Evolutionary conservation across 1,140 invertebrate genomes (phyloP).

Genomic region (Euborellia annulipes): DNA sequence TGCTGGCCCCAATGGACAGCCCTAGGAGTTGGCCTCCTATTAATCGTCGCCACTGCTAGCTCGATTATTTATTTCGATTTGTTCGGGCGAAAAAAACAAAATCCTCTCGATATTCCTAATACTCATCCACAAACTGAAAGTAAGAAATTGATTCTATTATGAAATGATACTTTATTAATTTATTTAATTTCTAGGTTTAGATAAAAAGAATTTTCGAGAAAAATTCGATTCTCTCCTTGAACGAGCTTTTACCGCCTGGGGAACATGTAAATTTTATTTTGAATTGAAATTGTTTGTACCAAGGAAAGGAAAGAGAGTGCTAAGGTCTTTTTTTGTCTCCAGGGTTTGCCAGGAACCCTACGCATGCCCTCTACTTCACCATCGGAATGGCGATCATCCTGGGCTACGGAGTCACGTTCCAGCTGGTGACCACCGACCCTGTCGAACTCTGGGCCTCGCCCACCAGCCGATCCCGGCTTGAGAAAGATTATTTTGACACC

Average conservation of each 20-base stretch:
- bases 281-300: constrained; percentile 5
- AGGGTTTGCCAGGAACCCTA: constrained; percentile 45
- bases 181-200: constrained; percentile 12
- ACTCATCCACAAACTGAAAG: constrained; percentile 5
- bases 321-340: constrained; percentile 9
- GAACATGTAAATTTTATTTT: constrained; percentile 22
- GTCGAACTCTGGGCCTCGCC: constrained; percentile 80
- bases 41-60: constrained; percentile 11
- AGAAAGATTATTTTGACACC: constrained; percentile 71
- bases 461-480: constrained; percentile 49
- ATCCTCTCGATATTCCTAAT: neutral
- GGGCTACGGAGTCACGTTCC: constrained; percentile 41
- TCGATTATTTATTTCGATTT: constrained; percentile 7
- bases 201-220: constrained; percentile 17
- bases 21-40: constrained; percentile 24
- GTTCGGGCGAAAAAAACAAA: constrained; percentile 9
- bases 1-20: constrained; percentile 22
- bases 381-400: constrained; percentile 39
- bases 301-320: neutral
- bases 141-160: no score
- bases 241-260: constrained; percentile 35
- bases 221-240: constrained; percentile 31
- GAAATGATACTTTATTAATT: no score
- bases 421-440: constrained; percentile 66
- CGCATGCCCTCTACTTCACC: constrained; percentile 38